Evolutionary conservation across 2,888 invertebrate species (phyloP), one percentile per base, ranked within the genome.

Genomic region (Meteorus colon): DNA sequence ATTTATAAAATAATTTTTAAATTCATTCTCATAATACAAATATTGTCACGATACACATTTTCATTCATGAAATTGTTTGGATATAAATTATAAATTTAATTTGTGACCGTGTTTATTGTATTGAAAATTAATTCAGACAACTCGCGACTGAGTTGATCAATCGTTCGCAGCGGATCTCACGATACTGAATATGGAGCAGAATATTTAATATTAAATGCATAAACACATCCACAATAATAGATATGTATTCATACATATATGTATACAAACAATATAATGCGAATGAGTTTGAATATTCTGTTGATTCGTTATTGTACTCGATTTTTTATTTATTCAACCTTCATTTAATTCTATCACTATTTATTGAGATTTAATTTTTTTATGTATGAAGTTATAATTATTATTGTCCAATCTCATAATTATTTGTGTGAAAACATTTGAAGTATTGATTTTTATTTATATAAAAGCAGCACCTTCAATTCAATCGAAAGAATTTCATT

Each of bases 141-240:
- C n/a, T 55, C 19, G 6, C 55, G 5, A 55, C n/a, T 19, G 55
- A 55, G 19, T 19, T 19, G 55, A 19, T 55, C 55, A 55, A 55
- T 55, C 55, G 55, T 55, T 55, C 6, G 10, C 55, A 55, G 55
- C 10, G 55, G 55, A 55, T 55, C 19, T 55, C 55, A 55, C 19
- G 55, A 55, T 55, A 55, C 55, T 55, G 55, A 55, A 55, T 55
- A 55, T 55, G 10, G 19, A 55, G 19, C 55, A 55, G 55, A 55
- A 55, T 8, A 48, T 48, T n/a, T 19, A 10, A 55, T 55, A 55
- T 19, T 19, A 55, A 55, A 55, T 55, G 55, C 19, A 55, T 19
- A 55, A 55, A 55, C 19, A 55, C 55, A 55, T 19, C n/a, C 24
- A 19, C 19, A 19, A 41, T 41, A 41, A 41, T 41, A 8, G n/a